Base-by-base conservation (phyloP, 2,113 vertebrate species). In the Nymphicus hollandicus region DNA sequence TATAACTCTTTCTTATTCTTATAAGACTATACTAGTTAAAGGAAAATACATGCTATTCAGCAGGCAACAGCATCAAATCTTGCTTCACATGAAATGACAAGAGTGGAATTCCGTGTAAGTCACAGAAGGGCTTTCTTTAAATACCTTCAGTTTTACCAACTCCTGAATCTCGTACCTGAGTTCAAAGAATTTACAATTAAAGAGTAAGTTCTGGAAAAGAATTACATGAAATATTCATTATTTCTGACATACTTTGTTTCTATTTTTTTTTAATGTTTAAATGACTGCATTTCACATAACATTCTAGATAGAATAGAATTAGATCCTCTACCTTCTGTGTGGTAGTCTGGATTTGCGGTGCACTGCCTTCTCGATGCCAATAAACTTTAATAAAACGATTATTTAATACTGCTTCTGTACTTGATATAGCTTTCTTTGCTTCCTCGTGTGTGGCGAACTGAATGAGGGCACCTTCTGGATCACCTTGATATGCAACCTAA, bases 361-460 rank as follows among this genome's bases (percentile, higher is more conserved):
- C 73, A 33, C 87, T 96, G 88, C 99, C 98, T 71, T 99, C 99
- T 95, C 99, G 98, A 91, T 99, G 99, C 99, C 99, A 99, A 96
- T 99, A 98, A 69, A 99, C 98, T 94, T 98, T 98, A 96, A 99
- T 99, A 96, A 99, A 99, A 35, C 99, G 99, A 97, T 99, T 99
- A 95, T 99, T 99, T 91, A 99, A 98, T 37, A 99, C 99, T 27
- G 99, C 99, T 98, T 99, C 99, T 55, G 99, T 99, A 97, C 99
- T 99, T 82, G 99, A 99, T 81, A 99, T 99, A 72, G 99, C 99
- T 85, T 98, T 98, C 96, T 98, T 99, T 82, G 99, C 99, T 96
- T 99, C 99, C 72, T 98, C 99, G 1, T 99, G 98, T 37, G 98
- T 98, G 47, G 99, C 98, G 97, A 99, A 99, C 96, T 99, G 99